phyloP scores from a whole-genome alignment of 2,888 invertebrate species.

The Nomada flava region DNA sequence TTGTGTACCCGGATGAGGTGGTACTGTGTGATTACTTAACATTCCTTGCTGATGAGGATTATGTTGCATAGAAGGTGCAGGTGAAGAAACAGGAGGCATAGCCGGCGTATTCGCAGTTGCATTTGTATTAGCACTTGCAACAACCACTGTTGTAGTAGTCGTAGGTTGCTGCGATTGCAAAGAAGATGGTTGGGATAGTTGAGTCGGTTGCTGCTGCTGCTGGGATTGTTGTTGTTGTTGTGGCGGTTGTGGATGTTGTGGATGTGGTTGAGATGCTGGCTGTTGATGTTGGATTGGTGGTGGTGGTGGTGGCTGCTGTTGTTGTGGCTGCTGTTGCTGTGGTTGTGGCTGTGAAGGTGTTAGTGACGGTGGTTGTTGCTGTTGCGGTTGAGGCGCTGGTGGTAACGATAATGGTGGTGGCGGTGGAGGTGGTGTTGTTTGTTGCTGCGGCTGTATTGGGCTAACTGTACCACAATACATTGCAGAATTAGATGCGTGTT shows the following conservation, averaged over 20 bases:
- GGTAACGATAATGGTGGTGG: slow-evolving; percentile 57
- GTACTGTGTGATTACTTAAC: slow-evolving; percentile 81
- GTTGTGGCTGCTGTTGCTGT: slow-evolving; percentile 51
- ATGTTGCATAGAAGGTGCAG: slow-evolving; percentile 75
- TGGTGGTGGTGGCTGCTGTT: slow-evolving; percentile 55
- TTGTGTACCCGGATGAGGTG: slow-evolving; percentile 77
- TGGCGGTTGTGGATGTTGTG: slow-evolving; percentile 33
- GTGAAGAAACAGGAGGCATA: slow-evolving; percentile 74
- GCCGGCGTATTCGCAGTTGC: slow-evolving; percentile 73
- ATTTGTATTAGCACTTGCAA: slow-evolving; percentile 74
- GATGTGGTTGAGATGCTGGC: slow-evolving; percentile 33
- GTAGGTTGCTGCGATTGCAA: slow-evolving; percentile 52
- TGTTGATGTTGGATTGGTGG: slow-evolving; percentile 55
- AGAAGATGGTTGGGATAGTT: slow-evolving; percentile 45
- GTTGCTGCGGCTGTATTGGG: slow-evolving; percentile 69
- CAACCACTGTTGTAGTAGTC: slow-evolving; percentile 68
- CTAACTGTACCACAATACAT: slow-evolving; percentile 77
- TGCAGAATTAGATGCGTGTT: slow-evolving; percentile 68
- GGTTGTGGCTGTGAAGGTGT: slow-evolving; percentile 18
- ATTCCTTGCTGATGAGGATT: slow-evolving; percentile 79
- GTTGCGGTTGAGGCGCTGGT: slow-evolving; percentile 33
- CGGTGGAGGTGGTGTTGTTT: slow-evolving; percentile 29
- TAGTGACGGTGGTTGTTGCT: slow-evolving; percentile 40
- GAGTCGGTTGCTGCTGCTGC: slow-evolving; percentile 57
- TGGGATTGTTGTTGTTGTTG: slow-evolving; percentile 38